Base-by-base conservation (phyloP, 2,113 vertebrate genomes). In the Silurus glanis region DNA sequence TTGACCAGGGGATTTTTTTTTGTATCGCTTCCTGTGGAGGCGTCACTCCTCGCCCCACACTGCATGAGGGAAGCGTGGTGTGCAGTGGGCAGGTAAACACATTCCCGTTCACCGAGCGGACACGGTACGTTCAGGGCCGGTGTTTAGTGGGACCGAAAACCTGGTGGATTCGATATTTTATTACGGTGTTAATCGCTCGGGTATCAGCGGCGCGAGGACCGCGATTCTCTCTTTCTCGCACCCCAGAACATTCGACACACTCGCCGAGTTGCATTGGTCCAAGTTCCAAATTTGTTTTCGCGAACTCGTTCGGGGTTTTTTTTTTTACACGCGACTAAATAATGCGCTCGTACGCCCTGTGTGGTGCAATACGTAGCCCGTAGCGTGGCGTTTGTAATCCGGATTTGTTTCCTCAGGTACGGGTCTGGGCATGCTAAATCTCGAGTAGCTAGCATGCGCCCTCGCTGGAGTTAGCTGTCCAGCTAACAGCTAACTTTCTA, bases 1-100 rank as follows among this genome's bases (percentile, higher is more conserved):
- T 87, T 89, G 71, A 82, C n/a, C 1, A 6, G 10, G 45, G 13
- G 8, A 3, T 45, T 9, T 4, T 5, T 13, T 5, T 0, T 16
- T 5, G 5, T 3, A 28, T 9, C 0, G 23, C 37, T 80, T 51
- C 37, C 84, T 62, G 80, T 83, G 56, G 86, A 66, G 6, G 37
- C 58, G 37, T 53, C 49, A 64, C 59, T 64, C 49, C 80, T 74
- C 51, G 25, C 56, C 88, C 23, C 85, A 80, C 84, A 59, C 23
- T 87, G 88, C 59, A 83, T 86, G 80, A 87, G 88, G 80, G 71
- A 53, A 86, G 86, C 86, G 88, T 82, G 88, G 87, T 87, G 83
- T 45, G 82, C 85, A 64, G 84, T 86, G 86, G 81, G 83, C 88
- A 86, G 86, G 84, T 89, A 89, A 89, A 89, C 62, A 89, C 88